phyloP scores from a whole-genome alignment of 1,140 invertebrate genomes.

The Polyergus mexicanus region DNA sequence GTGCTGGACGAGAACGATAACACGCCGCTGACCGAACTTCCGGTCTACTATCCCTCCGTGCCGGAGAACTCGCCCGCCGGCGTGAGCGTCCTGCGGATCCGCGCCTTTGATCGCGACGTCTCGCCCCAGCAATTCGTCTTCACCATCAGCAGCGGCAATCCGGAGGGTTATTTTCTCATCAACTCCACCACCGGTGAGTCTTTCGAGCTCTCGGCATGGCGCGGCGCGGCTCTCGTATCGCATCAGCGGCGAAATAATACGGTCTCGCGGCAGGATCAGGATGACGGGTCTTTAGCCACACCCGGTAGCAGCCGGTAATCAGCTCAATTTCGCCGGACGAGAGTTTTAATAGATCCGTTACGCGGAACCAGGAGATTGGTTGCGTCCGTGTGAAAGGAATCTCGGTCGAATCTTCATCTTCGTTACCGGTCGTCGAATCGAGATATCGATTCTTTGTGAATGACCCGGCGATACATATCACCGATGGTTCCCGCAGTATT shows the following conservation, averaged over 20 bases:
- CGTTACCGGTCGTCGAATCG: not conserved
- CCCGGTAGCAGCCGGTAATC: constrained; percentile 50
- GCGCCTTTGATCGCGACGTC: constrained; percentile 93
- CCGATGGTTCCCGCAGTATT: not conserved
- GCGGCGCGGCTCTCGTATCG: constrained; percentile 35
- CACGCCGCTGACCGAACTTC: constrained; percentile 93
- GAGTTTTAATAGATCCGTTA: constrained; percentile 66
- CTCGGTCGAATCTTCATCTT: constrained; percentile 27
- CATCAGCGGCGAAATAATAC: constrained; percentile 56
- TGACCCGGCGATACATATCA: not conserved
- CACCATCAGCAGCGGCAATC: constrained; percentile 95
- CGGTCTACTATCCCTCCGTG: constrained; percentile 94
- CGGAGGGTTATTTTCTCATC: constrained; percentile 96
- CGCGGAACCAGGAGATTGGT: constrained; percentile 33
- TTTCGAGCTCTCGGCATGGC: constrained; percentile 1
- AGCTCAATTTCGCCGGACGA: constrained; percentile 60
- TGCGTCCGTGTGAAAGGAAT: constrained; percentile 41
- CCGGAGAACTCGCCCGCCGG: constrained; percentile 93
- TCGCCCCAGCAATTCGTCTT: constrained; percentile 90
- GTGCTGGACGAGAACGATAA: constrained; percentile 98
- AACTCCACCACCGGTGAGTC: constrained; percentile 93
- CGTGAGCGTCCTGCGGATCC: constrained; percentile 91
- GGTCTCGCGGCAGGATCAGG: constrained; percentile 22
- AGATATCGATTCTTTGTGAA: constrained; percentile 14
- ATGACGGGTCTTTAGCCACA: constrained; percentile 57